phyloP scores from a whole-genome alignment of 2,888 invertebrate genomes.

The Pandemis cinnamomeana region DNA sequence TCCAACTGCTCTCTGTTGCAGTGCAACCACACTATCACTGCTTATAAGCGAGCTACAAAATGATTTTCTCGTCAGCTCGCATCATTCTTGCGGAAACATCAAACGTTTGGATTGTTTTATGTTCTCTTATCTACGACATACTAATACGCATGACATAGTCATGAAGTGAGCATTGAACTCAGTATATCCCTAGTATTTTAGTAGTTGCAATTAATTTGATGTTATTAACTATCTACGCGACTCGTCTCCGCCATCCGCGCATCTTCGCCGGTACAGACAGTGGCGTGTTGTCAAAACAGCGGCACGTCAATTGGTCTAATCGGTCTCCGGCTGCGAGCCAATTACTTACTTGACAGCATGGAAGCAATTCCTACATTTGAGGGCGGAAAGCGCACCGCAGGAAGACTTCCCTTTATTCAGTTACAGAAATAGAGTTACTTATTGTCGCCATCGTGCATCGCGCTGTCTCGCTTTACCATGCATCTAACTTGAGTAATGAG shows the following conservation, averaged over 20 bases:
- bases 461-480: constrained; percentile 23
- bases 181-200: constrained; percentile 15
- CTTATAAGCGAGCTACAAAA: constrained; percentile 15
- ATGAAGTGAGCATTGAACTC: constrained; percentile 18
- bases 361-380: constrained; percentile 84
- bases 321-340: constrained; percentile 79
- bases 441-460: constrained; percentile 43
- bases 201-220: constrained; percentile 19
- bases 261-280: constrained; percentile 44
- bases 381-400: constrained; percentile 80
- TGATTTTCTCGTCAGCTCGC: constrained; percentile 19
- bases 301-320: constrained; percentile 81
- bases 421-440: constrained; percentile 59
- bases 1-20: constrained; percentile 40
- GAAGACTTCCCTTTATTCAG: constrained; percentile 81
- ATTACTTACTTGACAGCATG: constrained; percentile 83
- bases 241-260: constrained; percentile 33
- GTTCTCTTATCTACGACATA: constrained; percentile 1
- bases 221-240: background rate
- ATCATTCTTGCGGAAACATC: constrained; percentile 18
- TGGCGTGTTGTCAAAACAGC: constrained; percentile 81
- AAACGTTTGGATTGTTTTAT: constrained; percentile 18
- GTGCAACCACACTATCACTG: constrained; percentile 41
- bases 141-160: constrained; percentile 13
- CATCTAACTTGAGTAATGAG: constrained; percentile 20